Percentiles rank a stretch among this genome's conserved stretches.
phyloP scores from a whole-genome alignment of 2,888 invertebrate genomes.

The Acholoe squamosa region DNA sequence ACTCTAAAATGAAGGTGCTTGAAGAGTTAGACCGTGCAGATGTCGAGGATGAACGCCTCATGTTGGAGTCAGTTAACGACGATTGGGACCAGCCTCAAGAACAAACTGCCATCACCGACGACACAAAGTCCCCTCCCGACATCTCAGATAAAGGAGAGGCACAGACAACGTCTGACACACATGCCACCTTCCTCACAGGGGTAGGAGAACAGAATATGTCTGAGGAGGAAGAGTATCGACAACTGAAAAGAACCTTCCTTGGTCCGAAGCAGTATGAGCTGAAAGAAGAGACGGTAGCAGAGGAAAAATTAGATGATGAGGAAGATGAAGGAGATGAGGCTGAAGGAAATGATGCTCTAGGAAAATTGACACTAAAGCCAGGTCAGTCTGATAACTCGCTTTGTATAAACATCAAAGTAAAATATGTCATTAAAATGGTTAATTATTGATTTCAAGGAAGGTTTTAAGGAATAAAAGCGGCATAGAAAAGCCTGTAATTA shows the following conservation, averaged over 20 bases:
- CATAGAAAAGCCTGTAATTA: no score
- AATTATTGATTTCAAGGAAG: no score
- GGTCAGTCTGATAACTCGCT: no score
- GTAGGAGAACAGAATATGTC: neutral
- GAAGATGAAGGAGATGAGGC: neutral
- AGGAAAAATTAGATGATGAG: neutral
- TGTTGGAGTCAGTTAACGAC: slow-evolving; percentile 14
- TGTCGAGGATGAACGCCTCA: neutral
- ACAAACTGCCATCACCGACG: neutral
- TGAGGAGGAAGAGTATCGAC: slow-evolving; percentile 30
- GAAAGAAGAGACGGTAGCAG: neutral
- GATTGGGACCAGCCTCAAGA: neutral
- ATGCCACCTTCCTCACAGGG: slow-evolving; percentile 18
- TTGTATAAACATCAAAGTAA: no score
- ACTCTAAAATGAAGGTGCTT: neutral
- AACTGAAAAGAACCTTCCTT: neutral
- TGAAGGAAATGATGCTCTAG: neutral
- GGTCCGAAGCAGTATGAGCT: neutral
- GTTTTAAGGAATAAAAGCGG: no score
- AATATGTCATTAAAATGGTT: no score
- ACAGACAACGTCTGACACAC: neutral
- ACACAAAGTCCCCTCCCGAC: neutral
- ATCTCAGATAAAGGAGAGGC: neutral
- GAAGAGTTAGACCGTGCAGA: slow-evolving; percentile 25
- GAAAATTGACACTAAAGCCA: neutral